Base-by-base conservation (phyloP, 2,888 invertebrate genomes). In the Griposia aprilina region DNA sequence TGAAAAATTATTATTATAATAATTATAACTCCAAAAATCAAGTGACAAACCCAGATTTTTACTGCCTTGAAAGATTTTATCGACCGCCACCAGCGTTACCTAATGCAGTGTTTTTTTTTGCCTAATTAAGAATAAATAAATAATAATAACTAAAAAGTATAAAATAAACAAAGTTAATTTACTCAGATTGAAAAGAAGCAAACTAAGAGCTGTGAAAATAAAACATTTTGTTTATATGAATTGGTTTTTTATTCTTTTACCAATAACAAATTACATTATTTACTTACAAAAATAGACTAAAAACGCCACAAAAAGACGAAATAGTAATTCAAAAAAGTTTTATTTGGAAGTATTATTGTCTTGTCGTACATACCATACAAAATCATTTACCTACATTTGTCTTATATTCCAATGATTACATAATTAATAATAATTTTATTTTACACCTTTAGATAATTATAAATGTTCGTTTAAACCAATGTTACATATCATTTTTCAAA, bases 241-340 rank as follows among this genome's bases (percentile, higher is more conserved):
- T 57, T 17, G 20, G 2, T 50, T 82, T 50, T 55, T 4, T 74
- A 79, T 74, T 57, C 13, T 74, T 45, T 48, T 48, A 60, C 66
- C 55, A 60, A 23, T 65, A 59, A 45, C 63, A 78, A 63, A 80
- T 30, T 48, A 52, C 26, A 36, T 1, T 36, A 6, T 30, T 30
- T 6, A 59, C 41, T 68, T 36, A 52, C 41, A 41, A 57, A 2
- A 72, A 8, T 41, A 30, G 11, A 78, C 13, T 10, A 20, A 36
- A 11, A 6, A 60, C 23, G 15, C 41, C 76, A 57, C 60, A 71
- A 55, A 71, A 52, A 55, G 15, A 36, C 52, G 26, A 48, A 26
- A 62, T 6, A 52, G 13, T 30, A n/a, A 20, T 17, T 55, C 3
- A 1, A 30, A 66, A 60, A 60, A 1, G 2, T n/a, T 15, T 45